Evolutionary conservation across 2,888 invertebrate species (phyloP).

Genomic region (Adela reaumurella): DNA sequence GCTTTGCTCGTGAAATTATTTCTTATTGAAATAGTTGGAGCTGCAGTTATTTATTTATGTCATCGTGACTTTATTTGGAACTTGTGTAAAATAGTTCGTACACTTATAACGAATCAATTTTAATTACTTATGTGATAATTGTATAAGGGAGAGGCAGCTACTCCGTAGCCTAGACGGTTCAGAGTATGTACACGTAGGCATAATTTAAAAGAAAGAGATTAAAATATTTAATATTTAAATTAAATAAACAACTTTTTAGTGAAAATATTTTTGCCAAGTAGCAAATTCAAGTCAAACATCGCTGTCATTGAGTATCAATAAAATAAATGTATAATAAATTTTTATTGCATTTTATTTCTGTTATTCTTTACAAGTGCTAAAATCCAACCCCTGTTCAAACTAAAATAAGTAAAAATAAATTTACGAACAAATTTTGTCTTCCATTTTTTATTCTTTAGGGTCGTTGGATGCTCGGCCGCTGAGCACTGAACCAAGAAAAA

Average conservation of each 20-base stretch:
- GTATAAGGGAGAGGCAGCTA: constrained; percentile 34
- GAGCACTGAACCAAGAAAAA: no score
- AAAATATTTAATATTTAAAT: constrained; percentile 51
- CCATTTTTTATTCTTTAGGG: no score
- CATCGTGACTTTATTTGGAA: background rate
- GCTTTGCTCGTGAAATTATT: no score
- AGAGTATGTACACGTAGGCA: constrained; percentile 41
- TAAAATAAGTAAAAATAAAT: no score
- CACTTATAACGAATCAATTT: constrained; percentile 39
- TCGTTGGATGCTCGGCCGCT: no score
- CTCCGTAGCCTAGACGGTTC: constrained; percentile 43
- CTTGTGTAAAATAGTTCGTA: constrained; percentile 25
- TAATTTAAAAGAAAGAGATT: constrained; percentile 43
- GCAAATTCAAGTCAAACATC: constrained; percentile 52
- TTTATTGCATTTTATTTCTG: no score
- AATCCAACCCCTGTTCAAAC: no score
- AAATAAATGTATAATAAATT: constrained; percentile 53
- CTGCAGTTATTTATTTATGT: no score
- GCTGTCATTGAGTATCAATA: constrained; percentile 40
- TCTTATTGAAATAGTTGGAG: no score
- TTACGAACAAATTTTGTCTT: no score
- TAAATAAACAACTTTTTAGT: constrained; percentile 48
- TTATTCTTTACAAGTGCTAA: no score
- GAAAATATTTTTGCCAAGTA: constrained; percentile 56
- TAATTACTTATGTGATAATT: constrained; percentile 39